Base-by-base conservation (phyloP, 2,797 vertebrate genomes). In the Anniella stebbinsi region DNA sequence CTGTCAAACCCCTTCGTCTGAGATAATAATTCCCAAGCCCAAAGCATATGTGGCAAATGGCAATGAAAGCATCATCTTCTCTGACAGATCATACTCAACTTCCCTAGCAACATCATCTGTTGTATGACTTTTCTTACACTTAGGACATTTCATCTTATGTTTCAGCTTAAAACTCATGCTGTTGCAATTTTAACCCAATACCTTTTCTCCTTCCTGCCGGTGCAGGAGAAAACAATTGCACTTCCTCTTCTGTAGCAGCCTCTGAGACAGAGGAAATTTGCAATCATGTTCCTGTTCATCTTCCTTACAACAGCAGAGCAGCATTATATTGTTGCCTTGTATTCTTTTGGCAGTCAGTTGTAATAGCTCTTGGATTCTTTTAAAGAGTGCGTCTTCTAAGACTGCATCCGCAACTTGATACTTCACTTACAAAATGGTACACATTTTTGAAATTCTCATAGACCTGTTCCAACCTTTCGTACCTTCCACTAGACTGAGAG, bases 111-210 rank as follows among this genome's bases (percentile, higher is more conserved):
- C 38, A 63, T 82, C 11, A 3, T 54, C 54, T 51, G n/a, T 51
- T 36, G 21, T 36, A 54, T 66, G 67, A 28, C 28, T 75, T 83
- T 63, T 57, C 77, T 51, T 86, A 75, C 23, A 57, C n/a, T 88
- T 73, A 81, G 51, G 38, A 88, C 73, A 75, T 57, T 57, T 33
- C 7, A 11, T 73, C 45, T 21, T 36, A 76, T 11, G 3, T 67
- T 63, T 51, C 57, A 89, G 8, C 25, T 51, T 75, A 89, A 63
- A 51, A 36, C 9, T 30, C 33, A 28, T 28, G 51, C 57, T 21
- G 30, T 15, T 89, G 70, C 80, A 84, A 51, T 89, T 51, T 28
- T 84, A 89, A 76, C 54, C 36, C 28, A 12, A 45, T 33, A 76
- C 36, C 36, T 76, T 86, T 76, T 41, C 36, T 33, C 36, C 51